A percentile compares a stretch with the other conserved stretches of the same genome.
phyloP scores from a whole-genome alignment of 2,113 vertebrate genomes.

The Tyto alba region DNA sequence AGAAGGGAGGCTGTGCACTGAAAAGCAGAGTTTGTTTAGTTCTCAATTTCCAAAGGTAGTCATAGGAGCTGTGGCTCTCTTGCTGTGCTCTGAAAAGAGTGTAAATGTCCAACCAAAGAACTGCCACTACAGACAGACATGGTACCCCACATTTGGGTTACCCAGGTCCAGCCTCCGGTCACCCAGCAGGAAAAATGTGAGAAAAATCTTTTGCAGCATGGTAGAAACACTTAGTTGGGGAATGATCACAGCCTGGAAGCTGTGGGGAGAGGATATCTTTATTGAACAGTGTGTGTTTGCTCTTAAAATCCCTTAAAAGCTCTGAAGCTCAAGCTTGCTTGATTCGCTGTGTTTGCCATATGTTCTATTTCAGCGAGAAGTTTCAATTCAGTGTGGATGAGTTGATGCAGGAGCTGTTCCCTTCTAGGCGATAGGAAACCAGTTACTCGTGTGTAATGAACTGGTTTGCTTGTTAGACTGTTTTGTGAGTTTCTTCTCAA shows the following conservation, averaged over 20 bases:
- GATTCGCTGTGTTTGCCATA: not conserved
- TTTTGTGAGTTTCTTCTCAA: not conserved
- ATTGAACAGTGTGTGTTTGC: not conserved
- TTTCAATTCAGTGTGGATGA: not conserved
- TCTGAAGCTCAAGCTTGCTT: not conserved
- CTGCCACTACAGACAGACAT: not conserved
- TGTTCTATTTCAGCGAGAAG: not conserved
- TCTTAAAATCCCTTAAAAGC: slow-evolving; percentile 25
- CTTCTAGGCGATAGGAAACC: not conserved
- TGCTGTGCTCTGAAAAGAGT: slow-evolving; percentile 18
- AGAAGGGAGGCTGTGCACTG: not conserved
- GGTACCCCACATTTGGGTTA: not conserved
- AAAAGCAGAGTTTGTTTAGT: slow-evolving; percentile 33
- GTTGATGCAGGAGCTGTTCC: not conserved
- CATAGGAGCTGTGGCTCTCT: not conserved
- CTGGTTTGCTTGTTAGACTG: not conserved
- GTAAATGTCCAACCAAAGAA: not conserved
- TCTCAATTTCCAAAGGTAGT: slow-evolving; percentile 15
- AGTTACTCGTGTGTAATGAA: not conserved
- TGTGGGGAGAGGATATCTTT: not conserved
- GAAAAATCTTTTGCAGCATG: not conserved
- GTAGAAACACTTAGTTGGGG: not conserved
- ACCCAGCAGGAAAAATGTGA: not conserved
- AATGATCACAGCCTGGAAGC: not conserved
- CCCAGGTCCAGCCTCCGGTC: not conserved